Evolutionary conservation across 2,888 invertebrate species (phyloP), one percentile per base, ranked within the genome.

Genomic region (Trachelus iudaicus): DNA sequence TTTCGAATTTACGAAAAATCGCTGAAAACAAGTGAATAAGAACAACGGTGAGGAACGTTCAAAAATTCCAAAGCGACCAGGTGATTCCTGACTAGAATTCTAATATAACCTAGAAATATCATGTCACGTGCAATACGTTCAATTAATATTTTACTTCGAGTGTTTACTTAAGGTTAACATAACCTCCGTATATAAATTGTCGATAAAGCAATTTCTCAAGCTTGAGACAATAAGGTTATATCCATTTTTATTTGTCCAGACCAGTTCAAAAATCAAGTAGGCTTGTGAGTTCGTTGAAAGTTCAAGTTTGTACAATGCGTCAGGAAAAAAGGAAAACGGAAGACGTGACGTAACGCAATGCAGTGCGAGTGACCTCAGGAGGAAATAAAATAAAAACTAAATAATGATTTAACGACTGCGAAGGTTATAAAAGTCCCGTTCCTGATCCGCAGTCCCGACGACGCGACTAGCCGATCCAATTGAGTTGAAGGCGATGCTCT

Each of bases 401-500:
- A 71, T 31, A 15, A 71, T 30, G 13, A 71, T 71, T 71, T 71
- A 33, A 34, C 11, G 31, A 23, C 31, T 71, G 71, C 9, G 31
- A 71, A 33, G 71, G 71, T 71, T 71, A 31, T 15, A 71, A 56
- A 56, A 56, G 40, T 56, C 40, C 23, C 40, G 40, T 56, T 56
- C 40, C 40, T 56, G 40, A 56, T 56, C 40, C 40, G 40, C 6
- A 23, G 75, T n/a, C 68, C n/a, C n/a, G 31, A 15, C 33, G 75
- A 68, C 23, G 69, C 11, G 31, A 34, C 12, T 15, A 30, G 15
- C 33, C 35, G 23, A 69, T 77, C 35, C 69, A 74, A 77, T 77
- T 77, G 74, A 69, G 74, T 56, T 69, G 30, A 69, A 11, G 73
- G 15, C 30, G 35, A 74, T 69, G 77, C 35, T 69, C 77, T 74